Evolutionary conservation across 1,140 invertebrate genomes (phyloP), one percentile per base, ranked within the genome.

Genomic region (Microplitis demolitor): DNA sequence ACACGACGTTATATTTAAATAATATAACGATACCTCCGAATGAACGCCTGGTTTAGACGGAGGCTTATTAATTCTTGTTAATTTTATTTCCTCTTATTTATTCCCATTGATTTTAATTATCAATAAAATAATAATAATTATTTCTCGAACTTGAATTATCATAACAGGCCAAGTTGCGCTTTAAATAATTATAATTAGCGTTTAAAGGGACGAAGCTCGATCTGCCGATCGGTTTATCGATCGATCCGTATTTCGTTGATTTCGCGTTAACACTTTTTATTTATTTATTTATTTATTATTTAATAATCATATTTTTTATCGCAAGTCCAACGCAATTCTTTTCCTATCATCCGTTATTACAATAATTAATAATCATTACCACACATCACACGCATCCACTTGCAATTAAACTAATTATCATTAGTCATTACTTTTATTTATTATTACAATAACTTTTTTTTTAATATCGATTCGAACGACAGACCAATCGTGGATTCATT

Each of bases 221-320:
- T 72, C 63, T 66, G 51, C 39, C 69, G 63, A 72, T 72, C 61
- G 11, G 37, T 66, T 66, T 31, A 72, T 58, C 45, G 61, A 71
- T 71, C 69, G 62, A 62, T 54, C 34, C 62, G 39, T 45, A 56
- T 64, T 72, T 72, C 70, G 70, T 72, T 72, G 70, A 72, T 72
- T 72, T 72, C 37, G 16, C 53, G 53, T 66, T 56, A 66, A 54
- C 16, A 54, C 16, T 54, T 54, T 24, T 64, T 33, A 63, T 64
- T 14, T 45, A 9, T 45, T 45, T 11, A 45, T 45, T 45, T 45
- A 45, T 45, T 39, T 45, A 45, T 45, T 9, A 6, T 24, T 33
- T 64, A 64, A 45, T 64, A 61, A 33, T 24, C 13, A n/a, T 35
- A 39, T 39, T 45, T 45, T 45, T 45, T 8, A 0, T 45, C 45